phyloP scores from a whole-genome alignment of 2,113 vertebrate genomes.

The Nycticryphes semicollaris region DNA sequence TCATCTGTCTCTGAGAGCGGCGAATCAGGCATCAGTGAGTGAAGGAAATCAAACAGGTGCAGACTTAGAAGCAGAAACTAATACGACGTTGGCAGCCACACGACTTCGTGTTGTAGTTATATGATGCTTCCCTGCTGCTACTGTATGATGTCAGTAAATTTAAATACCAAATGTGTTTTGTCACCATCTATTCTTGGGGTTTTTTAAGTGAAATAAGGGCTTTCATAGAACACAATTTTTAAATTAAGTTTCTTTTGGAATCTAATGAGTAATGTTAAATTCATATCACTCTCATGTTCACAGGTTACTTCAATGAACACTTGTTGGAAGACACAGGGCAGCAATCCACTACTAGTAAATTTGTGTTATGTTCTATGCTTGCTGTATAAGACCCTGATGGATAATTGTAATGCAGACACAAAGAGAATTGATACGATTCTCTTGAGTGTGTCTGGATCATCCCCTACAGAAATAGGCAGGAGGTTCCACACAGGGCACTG shows the following conservation, averaged over 20 bases:
- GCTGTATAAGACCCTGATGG: background rate
- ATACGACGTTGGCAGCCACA: conserved; percentile 33
- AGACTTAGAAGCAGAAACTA: conserved; percentile 51
- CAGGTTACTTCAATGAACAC: background rate
- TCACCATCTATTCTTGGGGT: conserved; percentile 25
- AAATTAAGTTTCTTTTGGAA: background rate
- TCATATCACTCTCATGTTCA: background rate
- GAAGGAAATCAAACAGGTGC: conserved; percentile 60
- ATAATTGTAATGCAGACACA: background rate
- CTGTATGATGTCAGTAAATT: conserved; percentile 61
- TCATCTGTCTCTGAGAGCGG: background rate
- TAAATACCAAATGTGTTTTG: conserved; percentile 20
- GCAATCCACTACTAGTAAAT: background rate
- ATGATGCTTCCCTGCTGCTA: conserved; percentile 36
- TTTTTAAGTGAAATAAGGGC: background rate
- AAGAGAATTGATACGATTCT: background rate
- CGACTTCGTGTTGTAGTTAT: conserved; percentile 21
- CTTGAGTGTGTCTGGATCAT: background rate
- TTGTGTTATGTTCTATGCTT: background rate
- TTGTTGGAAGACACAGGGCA: background rate
- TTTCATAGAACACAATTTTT: background rate
- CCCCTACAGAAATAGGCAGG: background rate
- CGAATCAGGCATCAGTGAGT: background rate
- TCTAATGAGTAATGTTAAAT: background rate
- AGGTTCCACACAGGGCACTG: background rate